Evolutionary conservation across 1,140 invertebrate genomes (phyloP), one percentile per base, ranked within the genome.

Genomic region (Pygmarrhopalites habei): DNA sequence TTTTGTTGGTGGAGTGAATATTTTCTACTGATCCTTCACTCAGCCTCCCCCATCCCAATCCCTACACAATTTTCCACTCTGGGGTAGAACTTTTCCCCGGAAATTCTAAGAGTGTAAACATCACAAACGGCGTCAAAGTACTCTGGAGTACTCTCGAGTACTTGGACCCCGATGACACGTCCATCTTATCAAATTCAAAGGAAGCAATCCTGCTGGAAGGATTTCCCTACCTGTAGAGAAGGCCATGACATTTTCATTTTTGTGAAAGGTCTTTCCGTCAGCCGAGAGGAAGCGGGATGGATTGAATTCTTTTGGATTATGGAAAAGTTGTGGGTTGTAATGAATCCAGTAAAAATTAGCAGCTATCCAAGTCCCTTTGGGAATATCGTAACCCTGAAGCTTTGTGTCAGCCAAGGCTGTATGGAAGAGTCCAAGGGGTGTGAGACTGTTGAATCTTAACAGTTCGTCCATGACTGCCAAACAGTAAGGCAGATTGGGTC

Each of bases 201-300:
- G 49, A 2, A 61, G 12, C 4, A 26, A 1, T 53, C 58, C 61
- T 1, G 53, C 61, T 52, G 62, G 15, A 51, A 59, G 62, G 0
- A 30, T 41, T 19, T 61, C 47, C 32, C 60, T 68, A 32, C 66
- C 66, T 19, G 44, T 32, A 2, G 29, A 49, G 43, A 68, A 68
- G 2, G 66, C 55, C 15, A 65, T 57, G 0, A 68, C 55, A 15
- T 43, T 29, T 2, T 63, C 53, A 39, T 68, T 47, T n/a, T 21
- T 39, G 12, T 28, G 35, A 0, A 68, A 4, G 15, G 15, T 21
- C 2, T 30, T 41, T 1, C 35, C 58, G 21, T 68, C 52, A 21
- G 15, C 26, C 17, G 19, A 60, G 2, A 81, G 53, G 74, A 80
- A 81, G 55, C 79, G 72, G 43, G 79, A 76, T 2, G 80, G 79